phyloP scores from a whole-genome alignment of 2,797 vertebrate species.

The Myotis findleyi region DNA sequence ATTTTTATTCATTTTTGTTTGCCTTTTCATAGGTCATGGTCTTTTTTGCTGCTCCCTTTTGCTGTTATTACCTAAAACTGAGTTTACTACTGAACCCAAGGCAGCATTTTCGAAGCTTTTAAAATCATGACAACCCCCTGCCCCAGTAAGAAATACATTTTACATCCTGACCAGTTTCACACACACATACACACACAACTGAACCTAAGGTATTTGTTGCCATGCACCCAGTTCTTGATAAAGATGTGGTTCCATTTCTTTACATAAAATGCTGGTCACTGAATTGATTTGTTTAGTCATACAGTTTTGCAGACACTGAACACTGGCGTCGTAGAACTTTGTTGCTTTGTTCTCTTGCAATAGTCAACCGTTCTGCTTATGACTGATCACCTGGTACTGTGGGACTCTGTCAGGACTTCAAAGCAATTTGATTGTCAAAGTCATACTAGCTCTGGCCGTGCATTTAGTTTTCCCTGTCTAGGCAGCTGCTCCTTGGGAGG shows the following conservation, averaged over 20 bases:
- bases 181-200: neutral
- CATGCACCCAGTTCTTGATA: neutral
- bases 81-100: neutral
- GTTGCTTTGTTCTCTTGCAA: neutral
- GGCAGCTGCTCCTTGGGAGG: neutral
- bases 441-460: neutral
- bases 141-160: neutral
- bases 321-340: neutral
- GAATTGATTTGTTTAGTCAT: neutral
- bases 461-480: neutral
- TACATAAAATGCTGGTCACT: neutral
- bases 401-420: neutral
- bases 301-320: neutral
- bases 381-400: neutral
- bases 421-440: neutral
- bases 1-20: slow-evolving; percentile 59
- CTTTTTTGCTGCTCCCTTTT: neutral
- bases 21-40: neutral
- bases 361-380: neutral
- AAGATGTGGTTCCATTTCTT: neutral
- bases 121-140: neutral
- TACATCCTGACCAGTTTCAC: neutral
- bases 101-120: neutral
- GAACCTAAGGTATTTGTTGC: neutral
- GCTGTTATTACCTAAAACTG: neutral